A percentile compares a stretch with the other conserved stretches of the same genome.
Conservation (phyloP, 2,888 invertebrate genomes). For the Seladonia tumulorum region DNA sequence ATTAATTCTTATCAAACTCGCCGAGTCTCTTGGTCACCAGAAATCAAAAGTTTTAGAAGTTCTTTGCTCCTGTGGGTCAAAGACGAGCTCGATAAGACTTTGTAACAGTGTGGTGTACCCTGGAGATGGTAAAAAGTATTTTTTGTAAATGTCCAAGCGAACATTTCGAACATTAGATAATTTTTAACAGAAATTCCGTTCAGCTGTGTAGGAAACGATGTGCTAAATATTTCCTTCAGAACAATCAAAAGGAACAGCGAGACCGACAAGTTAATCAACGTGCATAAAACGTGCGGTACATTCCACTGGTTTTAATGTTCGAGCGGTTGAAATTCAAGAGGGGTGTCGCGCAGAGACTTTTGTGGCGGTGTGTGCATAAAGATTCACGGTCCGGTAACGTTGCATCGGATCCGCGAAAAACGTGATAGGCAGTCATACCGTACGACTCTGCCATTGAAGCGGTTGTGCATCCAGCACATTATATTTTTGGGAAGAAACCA, state of each 20-base stretch:
- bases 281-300: neutral
- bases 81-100: neutral
- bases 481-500: conserved; percentile 74
- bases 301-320: too few species aligned
- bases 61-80: neutral
- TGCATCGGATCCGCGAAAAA: conserved; percentile 52
- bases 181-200: neutral
- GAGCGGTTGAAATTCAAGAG: too few species aligned
- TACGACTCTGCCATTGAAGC: conserved; percentile 42
- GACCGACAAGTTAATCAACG: neutral
- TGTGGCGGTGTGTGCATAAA: neutral
- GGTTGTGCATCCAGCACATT: conserved; percentile 64
- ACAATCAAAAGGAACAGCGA: neutral
- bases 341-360: neutral
- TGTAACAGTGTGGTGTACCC: neutral
- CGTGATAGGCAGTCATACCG: conserved; percentile 30
- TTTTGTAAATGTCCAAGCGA: neutral
- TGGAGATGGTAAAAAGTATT: neutral
- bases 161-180: neutral
- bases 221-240: neutral
- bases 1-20: neutral
- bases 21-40: neutral
- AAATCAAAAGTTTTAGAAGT: neutral
- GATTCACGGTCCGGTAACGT: conserved; percentile 44
- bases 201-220: too few species aligned